These are phyloP conservation scores for Sycophila sp. DNA, from an alignment of 1,140 invertebrate species.

Conservation along the genomic window DNA sequence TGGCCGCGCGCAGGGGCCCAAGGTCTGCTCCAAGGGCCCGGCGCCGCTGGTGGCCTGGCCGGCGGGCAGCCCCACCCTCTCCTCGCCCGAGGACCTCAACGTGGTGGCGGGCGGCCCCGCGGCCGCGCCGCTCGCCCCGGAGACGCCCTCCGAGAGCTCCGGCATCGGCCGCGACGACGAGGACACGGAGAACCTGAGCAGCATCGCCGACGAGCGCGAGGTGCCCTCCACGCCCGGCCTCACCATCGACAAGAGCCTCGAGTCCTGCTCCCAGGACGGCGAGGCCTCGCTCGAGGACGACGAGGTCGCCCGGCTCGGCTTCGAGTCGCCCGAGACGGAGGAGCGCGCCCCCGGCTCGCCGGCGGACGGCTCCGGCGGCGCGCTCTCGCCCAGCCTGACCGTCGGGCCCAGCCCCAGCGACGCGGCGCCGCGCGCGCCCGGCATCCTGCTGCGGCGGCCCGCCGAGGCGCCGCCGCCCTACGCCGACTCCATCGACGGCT, in stretches of 20 bases:
- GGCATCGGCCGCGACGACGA: slow-evolving; percentile 48
- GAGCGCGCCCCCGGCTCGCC: slow-evolving; percentile 34
- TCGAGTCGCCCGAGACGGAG: slow-evolving; percentile 41
- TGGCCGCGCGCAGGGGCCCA: no score
- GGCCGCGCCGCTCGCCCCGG: background rate
- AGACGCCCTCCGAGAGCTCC: slow-evolving; percentile 46
- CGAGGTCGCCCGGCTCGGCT: slow-evolving; percentile 38
- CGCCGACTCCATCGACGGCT: slow-evolving; percentile 44
- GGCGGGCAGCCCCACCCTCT: slow-evolving; percentile 51
- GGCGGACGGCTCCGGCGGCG: slow-evolving; percentile 12
- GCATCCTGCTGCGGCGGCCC: background rate
- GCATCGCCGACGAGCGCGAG: slow-evolving; percentile 48
- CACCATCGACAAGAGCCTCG: slow-evolving; percentile 49
- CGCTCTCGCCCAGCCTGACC: slow-evolving; percentile 39
- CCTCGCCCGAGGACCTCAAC: slow-evolving; percentile 48
- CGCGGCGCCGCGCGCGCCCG: slow-evolving; percentile 21
- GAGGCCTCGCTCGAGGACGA: slow-evolving; percentile 65
- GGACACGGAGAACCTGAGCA: slow-evolving; percentile 51
- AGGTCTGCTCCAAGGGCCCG: no score
- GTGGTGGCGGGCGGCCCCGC: background rate
- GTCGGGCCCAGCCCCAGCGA: slow-evolving; percentile 34
- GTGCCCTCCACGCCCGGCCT: slow-evolving; percentile 43
- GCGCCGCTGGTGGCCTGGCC: slow-evolving; percentile 61
- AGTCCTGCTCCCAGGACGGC: slow-evolving; percentile 59
- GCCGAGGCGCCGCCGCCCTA: background rate